Percentiles rank a stretch among this genome's conserved stretches.
phyloP scores from a whole-genome alignment of 2,113 vertebrate species.

The Alosa alosa region DNA sequence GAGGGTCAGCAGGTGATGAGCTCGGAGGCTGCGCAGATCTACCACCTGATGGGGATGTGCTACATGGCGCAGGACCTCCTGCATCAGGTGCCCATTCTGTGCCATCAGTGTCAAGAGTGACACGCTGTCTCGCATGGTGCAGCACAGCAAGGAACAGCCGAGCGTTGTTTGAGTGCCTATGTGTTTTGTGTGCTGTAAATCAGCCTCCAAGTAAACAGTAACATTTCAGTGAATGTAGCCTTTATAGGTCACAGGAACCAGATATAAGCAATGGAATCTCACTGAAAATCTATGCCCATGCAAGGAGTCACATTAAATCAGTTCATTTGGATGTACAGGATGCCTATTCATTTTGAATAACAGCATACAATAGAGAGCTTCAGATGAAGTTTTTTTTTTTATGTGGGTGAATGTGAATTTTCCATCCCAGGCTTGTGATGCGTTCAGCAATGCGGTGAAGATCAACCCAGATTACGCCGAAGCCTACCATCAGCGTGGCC shows the following conservation, averaged over 20 bases:
- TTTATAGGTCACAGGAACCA: background rate
- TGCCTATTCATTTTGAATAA: background rate
- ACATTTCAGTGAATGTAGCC: background rate
- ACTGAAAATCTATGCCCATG: background rate
- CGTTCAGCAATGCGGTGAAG: slow-evolving; percentile 69
- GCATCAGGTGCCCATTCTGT: slow-evolving; percentile 53
- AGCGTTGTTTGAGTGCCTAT: background rate
- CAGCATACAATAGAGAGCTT: background rate
- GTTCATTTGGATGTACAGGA: background rate
- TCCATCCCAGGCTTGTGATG: slow-evolving; percentile 65
- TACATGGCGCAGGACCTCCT: slow-evolving; percentile 66
- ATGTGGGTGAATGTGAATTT: slow-evolving; percentile 11
- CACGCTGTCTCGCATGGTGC: background rate
- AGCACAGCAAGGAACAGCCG: background rate
- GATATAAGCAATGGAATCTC: background rate
- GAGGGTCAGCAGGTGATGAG: slow-evolving; percentile 28
- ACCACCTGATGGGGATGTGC: slow-evolving; percentile 72
- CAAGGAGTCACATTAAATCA: background rate
- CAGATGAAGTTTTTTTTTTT: background rate
- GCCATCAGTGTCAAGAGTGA: background rate
- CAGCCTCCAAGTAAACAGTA: background rate
- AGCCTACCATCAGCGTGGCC: slow-evolving; percentile 74
- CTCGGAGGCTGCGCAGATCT: slow-evolving; percentile 62
- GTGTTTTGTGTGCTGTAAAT: background rate
- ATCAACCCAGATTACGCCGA: slow-evolving; percentile 64